phyloP scores from a whole-genome alignment of 2,797 vertebrate species.

The Neosalanx taihuensis region DNA sequence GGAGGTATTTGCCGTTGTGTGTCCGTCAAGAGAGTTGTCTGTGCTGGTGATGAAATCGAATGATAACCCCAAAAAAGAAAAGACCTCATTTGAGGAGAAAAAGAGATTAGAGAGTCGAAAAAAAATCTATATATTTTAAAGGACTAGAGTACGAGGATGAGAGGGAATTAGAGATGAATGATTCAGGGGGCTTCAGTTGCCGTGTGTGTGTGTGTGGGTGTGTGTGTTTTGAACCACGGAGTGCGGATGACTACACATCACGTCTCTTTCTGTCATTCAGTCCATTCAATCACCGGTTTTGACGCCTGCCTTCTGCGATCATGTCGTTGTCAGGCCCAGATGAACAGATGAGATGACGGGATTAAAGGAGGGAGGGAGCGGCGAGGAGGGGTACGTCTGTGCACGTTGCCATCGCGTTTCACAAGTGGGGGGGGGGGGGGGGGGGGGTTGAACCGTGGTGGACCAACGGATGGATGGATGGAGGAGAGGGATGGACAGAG shows the following conservation, averaged over 20 bases:
- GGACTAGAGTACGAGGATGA: not conserved
- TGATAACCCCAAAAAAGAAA: slow-evolving; percentile 40
- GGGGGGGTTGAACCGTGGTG: no score
- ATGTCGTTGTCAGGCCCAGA: not conserved
- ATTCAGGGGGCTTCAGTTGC: not conserved
- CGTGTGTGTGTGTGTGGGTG: not conserved
- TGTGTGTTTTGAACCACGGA: no score
- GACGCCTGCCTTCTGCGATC: not conserved
- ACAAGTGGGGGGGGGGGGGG: no score
- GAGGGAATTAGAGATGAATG: slow-evolving; percentile 9
- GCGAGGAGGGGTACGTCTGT: no score
- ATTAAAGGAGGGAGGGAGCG: not conserved
- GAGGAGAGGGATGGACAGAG: no score
- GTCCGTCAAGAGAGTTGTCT: not conserved
- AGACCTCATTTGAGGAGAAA: slow-evolving; percentile 27
- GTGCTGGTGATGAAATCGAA: slow-evolving; percentile 48
- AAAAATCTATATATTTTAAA: slow-evolving; percentile 11
- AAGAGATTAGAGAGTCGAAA: slow-evolving; percentile 13
- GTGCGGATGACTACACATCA: not conserved
- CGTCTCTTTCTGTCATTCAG: not conserved
- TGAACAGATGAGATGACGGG: not conserved
- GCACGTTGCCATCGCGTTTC: no score
- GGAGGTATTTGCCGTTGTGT: slow-evolving; percentile 27
- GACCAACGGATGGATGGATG: no score
- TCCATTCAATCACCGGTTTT: not conserved